A percentile compares a stretch with the other conserved stretches of the same genome.
These are phyloP conservation scores for Aphrocallistes beatrix DNA, from an alignment of 37 sponge, comb jelly and placozoan species.

Conservation along the genomic window DNA sequence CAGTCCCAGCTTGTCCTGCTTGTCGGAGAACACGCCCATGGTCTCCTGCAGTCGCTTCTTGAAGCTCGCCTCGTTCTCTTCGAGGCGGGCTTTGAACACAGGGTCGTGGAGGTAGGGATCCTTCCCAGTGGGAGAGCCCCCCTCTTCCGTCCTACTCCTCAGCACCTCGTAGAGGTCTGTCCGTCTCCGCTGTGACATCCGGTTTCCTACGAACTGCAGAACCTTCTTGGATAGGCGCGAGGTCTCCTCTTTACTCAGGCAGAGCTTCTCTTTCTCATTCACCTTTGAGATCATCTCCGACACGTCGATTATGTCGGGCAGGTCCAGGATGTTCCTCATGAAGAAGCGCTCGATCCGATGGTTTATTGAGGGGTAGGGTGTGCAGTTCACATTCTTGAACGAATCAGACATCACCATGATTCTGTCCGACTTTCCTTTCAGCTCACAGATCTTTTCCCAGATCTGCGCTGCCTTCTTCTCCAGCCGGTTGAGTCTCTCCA, in stretches of 20 bases:
- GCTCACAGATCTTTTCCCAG: conserved; percentile 1
- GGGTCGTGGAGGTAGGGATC: background rate
- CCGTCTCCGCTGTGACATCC: background rate
- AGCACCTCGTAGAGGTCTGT: background rate
- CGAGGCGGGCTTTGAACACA: background rate
- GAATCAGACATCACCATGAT: background rate
- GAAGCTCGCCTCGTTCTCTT: background rate
- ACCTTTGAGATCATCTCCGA: background rate
- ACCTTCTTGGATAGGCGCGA: background rate
- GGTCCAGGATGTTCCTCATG: conserved; percentile 1
- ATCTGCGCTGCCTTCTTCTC: background rate
- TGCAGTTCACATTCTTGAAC: background rate
- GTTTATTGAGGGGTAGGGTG: background rate
- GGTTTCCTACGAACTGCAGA: background rate
- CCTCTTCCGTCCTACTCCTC: background rate
- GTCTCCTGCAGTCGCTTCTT: background rate
- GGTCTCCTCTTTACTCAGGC: background rate
- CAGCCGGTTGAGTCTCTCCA: background rate
- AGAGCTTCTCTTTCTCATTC: background rate
- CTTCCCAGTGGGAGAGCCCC: background rate
- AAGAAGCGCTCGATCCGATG: background rate
- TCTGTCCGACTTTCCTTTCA: background rate
- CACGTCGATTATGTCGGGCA: background rate
- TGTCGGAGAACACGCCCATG: background rate
- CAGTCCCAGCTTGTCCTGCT: background rate